These are phyloP conservation scores for Phenacoccus solenopsis DNA, from an alignment of 1,140 invertebrate genomes.

Conservation along the genomic window DNA sequence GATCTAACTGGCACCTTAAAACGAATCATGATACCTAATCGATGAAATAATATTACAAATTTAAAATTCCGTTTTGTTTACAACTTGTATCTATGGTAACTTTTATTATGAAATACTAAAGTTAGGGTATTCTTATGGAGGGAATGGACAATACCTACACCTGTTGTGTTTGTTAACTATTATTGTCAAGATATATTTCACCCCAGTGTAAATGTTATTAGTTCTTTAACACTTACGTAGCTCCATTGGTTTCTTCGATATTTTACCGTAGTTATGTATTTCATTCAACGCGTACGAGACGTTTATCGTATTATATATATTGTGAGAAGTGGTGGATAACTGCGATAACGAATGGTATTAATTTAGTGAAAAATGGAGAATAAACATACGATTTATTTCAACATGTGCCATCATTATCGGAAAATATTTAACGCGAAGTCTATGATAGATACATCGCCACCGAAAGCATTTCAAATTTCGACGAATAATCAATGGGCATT, in stretches of 20 bases:
- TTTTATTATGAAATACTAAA: neutral
- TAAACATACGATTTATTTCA: constrained; percentile 23
- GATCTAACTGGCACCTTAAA: too few relatives aligned
- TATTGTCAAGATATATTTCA: constrained; percentile 9
- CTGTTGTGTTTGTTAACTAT: neutral
- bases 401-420: constrained; percentile 31
- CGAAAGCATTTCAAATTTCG: neutral
- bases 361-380: constrained; percentile 11
- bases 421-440: constrained; percentile 29
- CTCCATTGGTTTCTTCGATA: neutral
- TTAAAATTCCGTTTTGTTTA: neutral
- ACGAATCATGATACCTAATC: too few relatives aligned
- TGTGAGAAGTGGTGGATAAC: neutral
- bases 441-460: constrained; percentile 26
- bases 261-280: neutral
- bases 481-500: neutral
- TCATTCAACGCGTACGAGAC: neutral
- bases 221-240: neutral
- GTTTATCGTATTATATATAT: neutral
- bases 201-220: neutral
- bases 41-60: too few relatives aligned
- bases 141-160: constrained; percentile 13
- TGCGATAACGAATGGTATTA: neutral
- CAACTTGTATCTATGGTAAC: neutral
- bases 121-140: neutral